These are phyloP conservation scores for Steinernema hermaphroditum DNA, from an alignment of 2,888 invertebrate genomes.

Conservation along the genomic window DNA sequence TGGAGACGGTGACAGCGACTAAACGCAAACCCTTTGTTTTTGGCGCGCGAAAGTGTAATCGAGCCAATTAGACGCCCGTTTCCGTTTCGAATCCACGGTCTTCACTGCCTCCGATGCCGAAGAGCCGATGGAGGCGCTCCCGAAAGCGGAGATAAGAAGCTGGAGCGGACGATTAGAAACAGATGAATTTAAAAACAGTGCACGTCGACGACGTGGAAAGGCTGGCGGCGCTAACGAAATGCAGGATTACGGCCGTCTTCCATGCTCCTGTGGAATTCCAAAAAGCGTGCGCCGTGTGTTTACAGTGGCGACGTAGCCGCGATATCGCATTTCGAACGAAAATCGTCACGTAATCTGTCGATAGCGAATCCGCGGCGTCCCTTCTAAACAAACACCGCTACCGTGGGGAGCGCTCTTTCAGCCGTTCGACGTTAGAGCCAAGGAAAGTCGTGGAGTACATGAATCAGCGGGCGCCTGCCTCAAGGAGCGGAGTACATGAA, in stretches of 20 bases:
- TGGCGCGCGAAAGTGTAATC: conserved; percentile 29
- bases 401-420: neutral
- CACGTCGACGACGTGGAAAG: no score
- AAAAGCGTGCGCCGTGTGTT: neutral
- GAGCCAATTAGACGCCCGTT: conserved; percentile 26
- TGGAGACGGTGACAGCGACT: neutral
- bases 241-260: no score
- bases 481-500: neutral
- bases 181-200: no score
- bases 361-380: conserved; percentile 9
- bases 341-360: conserved; percentile 27
- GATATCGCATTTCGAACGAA: conserved; percentile 23
- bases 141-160: no score
- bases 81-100: conserved; percentile 21
- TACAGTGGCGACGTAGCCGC: conserved; percentile 8
- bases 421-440: no score
- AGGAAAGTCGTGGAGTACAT: no score
- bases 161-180: no score
- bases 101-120: no score
- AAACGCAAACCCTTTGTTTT: conserved; percentile 22
- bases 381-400: conserved; percentile 28
- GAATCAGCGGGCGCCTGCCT: neutral
- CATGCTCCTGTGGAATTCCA: no score
- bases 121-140: neutral
- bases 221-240: no score